Conservation (phyloP, 2,113 vertebrate genomes). For the Poeciliopsis occidentalis region DNA sequence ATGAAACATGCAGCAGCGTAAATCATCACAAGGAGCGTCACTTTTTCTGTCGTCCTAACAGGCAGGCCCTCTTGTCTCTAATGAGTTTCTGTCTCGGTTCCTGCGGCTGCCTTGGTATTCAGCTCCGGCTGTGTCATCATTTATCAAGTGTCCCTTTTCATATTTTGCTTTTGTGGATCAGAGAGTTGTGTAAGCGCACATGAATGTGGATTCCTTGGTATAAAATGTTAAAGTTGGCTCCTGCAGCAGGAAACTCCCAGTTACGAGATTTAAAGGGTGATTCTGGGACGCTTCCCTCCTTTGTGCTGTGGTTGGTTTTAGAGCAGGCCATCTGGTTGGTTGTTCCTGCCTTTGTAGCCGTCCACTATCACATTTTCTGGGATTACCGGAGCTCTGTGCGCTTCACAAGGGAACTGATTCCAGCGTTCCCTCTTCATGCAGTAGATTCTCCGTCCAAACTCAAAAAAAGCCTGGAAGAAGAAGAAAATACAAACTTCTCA, state of each 20-base stretch:
- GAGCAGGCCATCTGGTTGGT: constrained; percentile 32
- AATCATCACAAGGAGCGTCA: neutral
- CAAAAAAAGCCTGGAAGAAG: neutral
- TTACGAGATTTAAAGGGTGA: neutral
- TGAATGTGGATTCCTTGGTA: neutral
- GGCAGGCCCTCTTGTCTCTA: neutral
- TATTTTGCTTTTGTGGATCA: neutral
- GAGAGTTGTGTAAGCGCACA: neutral
- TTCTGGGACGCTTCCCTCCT: constrained; percentile 9
- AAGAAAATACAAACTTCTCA: neutral
- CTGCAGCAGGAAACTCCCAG: constrained; percentile 1
- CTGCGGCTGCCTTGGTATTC: neutral
- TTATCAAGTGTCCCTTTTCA: constrained; percentile 11
- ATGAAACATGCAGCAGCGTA: neutral
- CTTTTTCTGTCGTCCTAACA: neutral
- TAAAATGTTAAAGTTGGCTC: constrained; percentile 6
- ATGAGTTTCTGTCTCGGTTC: neutral
- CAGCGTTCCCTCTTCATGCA: neutral
- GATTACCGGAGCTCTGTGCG: neutral
- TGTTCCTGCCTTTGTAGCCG: constrained; percentile 16
- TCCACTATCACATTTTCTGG: constrained; percentile 23
- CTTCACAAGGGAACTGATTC: neutral
- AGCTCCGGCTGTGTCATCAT: neutral
- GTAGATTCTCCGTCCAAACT: neutral
- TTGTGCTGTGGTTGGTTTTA: neutral